Evolutionary conservation across 1,140 invertebrate species (phyloP).

Genomic region (Oncopodura yosiiana): DNA sequence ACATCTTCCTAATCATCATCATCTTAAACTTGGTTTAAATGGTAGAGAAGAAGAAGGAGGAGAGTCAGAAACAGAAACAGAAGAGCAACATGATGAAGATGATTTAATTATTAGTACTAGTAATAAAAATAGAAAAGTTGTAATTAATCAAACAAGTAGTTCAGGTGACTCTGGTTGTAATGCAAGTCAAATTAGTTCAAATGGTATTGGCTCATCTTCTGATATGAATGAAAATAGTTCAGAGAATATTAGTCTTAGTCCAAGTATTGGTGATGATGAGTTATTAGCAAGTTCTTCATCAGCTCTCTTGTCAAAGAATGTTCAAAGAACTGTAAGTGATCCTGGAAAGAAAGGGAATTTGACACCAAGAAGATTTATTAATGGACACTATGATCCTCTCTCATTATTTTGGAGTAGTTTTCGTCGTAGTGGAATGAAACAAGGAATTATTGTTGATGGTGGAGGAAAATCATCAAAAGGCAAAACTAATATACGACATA

Average conservation of each 20-base stretch:
- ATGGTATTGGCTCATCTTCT: conserved; percentile 31
- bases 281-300: no score
- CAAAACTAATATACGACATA: conserved; percentile 33
- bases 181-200: conserved; percentile 30
- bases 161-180: conserved; percentile 5
- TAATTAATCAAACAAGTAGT: conserved; percentile 9
- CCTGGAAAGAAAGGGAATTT: conserved; percentile 33
- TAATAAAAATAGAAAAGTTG: not conserved
- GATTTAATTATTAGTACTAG: not conserved
- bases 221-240: conserved; percentile 37
- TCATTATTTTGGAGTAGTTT: conserved; percentile 35
- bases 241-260: conserved; percentile 26
- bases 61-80: conserved; percentile 43
- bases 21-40: conserved; percentile 41
- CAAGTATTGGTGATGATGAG: conserved; percentile 22
- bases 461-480: conserved; percentile 21
- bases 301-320: conserved; percentile 27
- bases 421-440: conserved; percentile 19
- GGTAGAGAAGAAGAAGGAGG: conserved; percentile 43
- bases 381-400: conserved; percentile 33
- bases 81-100: conserved; percentile 37
- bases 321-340: conserved; percentile 33
- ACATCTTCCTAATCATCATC: conserved; percentile 37
- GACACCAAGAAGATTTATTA: conserved; percentile 31
- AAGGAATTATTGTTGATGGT: not conserved